These are phyloP conservation scores for Nymphalis c-album DNA, from an alignment of 2,888 invertebrate genomes.

Conservation along the genomic window DNA sequence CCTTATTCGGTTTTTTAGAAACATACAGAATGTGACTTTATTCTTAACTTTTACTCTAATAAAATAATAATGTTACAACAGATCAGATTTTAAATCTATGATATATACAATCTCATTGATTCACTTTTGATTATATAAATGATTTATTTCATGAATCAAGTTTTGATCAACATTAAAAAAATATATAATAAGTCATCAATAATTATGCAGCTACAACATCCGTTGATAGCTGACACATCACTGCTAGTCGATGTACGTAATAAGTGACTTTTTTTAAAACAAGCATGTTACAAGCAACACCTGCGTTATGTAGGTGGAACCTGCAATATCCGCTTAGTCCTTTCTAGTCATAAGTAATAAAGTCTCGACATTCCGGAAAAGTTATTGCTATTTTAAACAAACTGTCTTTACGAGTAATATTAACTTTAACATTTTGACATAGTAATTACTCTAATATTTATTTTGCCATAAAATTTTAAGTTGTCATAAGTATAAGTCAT, in stretches of 20 bases:
- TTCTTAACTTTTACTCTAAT: too few species aligned
- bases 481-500: too few species aligned
- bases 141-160: too few species aligned
- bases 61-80: too few species aligned
- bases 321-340: neutral
- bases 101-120: too few species aligned
- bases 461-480: too few species aligned
- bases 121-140: too few species aligned
- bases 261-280: slow-evolving; percentile 2
- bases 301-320: neutral
- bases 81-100: too few species aligned
- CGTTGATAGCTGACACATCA: slow-evolving; percentile 1
- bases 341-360: neutral
- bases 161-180: neutral
- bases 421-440: too few species aligned
- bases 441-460: too few species aligned
- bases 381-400: neutral
- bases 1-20: too few species aligned
- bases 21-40: too few species aligned
- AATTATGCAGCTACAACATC: neutral
- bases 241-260: neutral
- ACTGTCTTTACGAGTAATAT: neutral
- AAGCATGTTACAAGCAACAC: slow-evolving; percentile 2
- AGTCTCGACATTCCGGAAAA: neutral
- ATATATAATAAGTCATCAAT: neutral